phyloP scores from a whole-genome alignment of 2,888 invertebrate species.

The Schizaphis graminum region DNA sequence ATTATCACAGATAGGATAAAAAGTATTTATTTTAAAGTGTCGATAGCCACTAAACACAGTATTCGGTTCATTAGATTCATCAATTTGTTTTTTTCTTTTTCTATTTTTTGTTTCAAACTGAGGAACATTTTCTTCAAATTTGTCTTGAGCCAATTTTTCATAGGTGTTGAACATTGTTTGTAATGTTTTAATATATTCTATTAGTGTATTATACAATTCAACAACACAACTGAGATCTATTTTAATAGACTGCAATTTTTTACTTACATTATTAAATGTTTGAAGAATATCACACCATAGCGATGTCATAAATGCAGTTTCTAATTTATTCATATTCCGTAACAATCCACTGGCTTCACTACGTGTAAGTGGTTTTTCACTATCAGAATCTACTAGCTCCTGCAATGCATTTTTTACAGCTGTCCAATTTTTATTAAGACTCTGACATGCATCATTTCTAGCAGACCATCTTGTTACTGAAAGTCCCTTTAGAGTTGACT shows the following conservation, averaged over 20 bases:
- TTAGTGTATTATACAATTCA: conserved; percentile 32
- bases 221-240: conserved; percentile 26
- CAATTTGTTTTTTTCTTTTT: conserved; percentile 27
- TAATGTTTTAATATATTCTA: not conserved
- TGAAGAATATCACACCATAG: conserved; percentile 41
- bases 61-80: not conserved
- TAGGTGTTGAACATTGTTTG: conserved; percentile 35
- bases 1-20: conserved; percentile 5
- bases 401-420: conserved; percentile 15
- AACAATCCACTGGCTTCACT: conserved; percentile 19
- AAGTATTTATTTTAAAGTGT: too few species aligned
- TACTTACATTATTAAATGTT: conserved; percentile 32
- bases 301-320: conserved; percentile 39
- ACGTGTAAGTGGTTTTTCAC: conserved; percentile 19
- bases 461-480: conserved; percentile 47
- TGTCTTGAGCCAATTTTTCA: conserved; percentile 31
- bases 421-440: conserved; percentile 34
- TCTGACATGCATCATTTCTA: conserved; percentile 59
- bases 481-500: conserved; percentile 10
- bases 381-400: conserved; percentile 10
- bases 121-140: conserved; percentile 1
- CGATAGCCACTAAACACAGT: not conserved
- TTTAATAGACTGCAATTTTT: conserved; percentile 29
- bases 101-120: not conserved
- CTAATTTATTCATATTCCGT: conserved; percentile 15